Percentiles rank a stretch among this genome's conserved stretches.
These are phyloP conservation scores for Pterois miles DNA, from an alignment of 2,797 vertebrate species.

Conservation along the genomic window DNA sequence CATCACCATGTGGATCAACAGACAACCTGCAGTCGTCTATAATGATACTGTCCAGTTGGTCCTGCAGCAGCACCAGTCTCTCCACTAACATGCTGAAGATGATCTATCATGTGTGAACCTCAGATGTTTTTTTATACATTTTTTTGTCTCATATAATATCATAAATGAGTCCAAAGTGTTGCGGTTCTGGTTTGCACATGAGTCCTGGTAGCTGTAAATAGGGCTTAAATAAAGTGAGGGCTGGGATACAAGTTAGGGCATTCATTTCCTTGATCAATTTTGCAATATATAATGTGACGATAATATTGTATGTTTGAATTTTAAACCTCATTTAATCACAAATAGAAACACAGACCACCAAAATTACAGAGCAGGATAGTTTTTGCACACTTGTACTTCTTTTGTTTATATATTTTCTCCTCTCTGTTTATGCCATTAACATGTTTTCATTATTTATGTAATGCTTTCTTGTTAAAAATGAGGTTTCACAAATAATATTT, in stretches of 20 bases:
- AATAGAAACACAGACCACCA: neutral
- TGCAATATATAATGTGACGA: neutral
- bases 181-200: neutral
- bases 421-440: neutral
- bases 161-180: no score
- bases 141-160: neutral
- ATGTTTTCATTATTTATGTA: no score
- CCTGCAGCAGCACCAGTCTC: neutral
- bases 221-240: neutral
- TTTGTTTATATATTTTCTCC: no score
- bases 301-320: neutral
- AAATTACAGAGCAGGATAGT: no score
- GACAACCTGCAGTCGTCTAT: constrained; percentile 19
- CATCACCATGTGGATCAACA: constrained; percentile 37
- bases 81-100: neutral
- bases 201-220: neutral
- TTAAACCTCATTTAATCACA: neutral
- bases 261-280: neutral
- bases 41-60: neutral
- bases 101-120: neutral
- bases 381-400: no score
- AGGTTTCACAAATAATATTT: neutral
- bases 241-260: neutral
- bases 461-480: neutral
- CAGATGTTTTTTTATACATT: neutral